A percentile compares a stretch with the other conserved stretches of the same genome.
These are phyloP conservation scores for Gymnoscopelus microlampas DNA, from an alignment of 2,797 vertebrate genomes.

Conservation along the genomic window DNA sequence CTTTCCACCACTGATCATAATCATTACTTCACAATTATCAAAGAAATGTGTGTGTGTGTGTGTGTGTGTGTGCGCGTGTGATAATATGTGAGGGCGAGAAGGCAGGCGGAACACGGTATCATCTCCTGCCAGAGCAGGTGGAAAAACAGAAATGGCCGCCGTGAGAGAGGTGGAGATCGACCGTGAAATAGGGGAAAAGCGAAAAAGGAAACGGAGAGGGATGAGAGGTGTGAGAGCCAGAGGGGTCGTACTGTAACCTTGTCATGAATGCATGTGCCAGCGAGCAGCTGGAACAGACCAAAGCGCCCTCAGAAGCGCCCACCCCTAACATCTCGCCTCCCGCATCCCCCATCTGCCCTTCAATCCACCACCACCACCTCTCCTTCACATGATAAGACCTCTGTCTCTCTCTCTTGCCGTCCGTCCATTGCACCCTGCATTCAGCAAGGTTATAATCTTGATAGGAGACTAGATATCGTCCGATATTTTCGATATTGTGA, in stretches of 20 bases:
- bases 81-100: too few species aligned
- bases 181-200: not conserved
- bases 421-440: not conserved
- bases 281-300: slow-evolving; percentile 52
- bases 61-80: too few species aligned
- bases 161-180: too few species aligned
- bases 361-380: slow-evolving; percentile 17
- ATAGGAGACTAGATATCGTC: too few species aligned
- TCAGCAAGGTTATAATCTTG: too few species aligned
- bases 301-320: slow-evolving; percentile 24
- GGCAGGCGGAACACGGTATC: too few species aligned
- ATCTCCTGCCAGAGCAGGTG: too few species aligned
- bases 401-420: not conserved
- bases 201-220: slow-evolving; percentile 8
- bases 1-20: too few species aligned
- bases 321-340: slow-evolving; percentile 8
- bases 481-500: too few species aligned
- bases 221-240: slow-evolving; percentile 26
- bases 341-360: slow-evolving; percentile 52
- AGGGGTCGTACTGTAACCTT: slow-evolving; percentile 43
- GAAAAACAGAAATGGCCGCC: too few species aligned
- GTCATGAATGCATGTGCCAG: slow-evolving; percentile 46
- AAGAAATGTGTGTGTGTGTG: too few species aligned
- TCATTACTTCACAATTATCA: too few species aligned
- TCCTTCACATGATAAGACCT: slow-evolving; percentile 8